Evolutionary conservation across 2,888 invertebrate species (phyloP).

Genomic region (Lomographa bimaculata): DNA sequence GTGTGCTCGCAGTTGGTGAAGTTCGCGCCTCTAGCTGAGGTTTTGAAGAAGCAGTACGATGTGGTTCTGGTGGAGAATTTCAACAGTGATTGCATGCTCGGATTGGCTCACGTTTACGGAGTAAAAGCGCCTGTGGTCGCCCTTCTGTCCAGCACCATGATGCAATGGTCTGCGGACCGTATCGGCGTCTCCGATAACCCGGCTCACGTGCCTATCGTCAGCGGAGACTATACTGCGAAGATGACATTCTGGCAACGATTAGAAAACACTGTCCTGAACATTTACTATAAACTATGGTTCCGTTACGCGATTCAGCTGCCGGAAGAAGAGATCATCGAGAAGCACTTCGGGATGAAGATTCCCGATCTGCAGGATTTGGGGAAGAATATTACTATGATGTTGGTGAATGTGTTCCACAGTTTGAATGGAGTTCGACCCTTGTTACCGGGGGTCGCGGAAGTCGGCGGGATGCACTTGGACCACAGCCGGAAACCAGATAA

Average conservation of each 20-base stretch:
- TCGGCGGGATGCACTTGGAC: conserved; percentile 85
- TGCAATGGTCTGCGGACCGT: conserved; percentile 81
- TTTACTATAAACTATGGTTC: conserved; percentile 60
- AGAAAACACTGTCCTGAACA: conserved; percentile 57
- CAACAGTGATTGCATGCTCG: conserved; percentile 86
- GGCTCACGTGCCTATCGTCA: conserved; percentile 79
- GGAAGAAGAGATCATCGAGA: conserved; percentile 65
- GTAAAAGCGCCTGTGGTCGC: conserved; percentile 81
- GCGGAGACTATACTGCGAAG: conserved; percentile 67
- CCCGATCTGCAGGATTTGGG: conserved; percentile 78
- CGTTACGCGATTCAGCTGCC: conserved; percentile 54
- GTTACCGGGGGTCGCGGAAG: conserved; percentile 84
- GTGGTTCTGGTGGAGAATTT: conserved; percentile 85
- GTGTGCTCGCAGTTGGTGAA: conserved; percentile 67
- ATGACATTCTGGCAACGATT: conserved; percentile 80
- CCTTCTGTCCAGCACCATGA: conserved; percentile 78
- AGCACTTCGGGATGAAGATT: conserved; percentile 70
- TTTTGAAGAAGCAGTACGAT: conserved; percentile 81
- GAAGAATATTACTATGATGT: conserved; percentile 76
- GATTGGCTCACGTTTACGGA: conserved; percentile 80
- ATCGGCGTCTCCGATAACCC: conserved; percentile 77
- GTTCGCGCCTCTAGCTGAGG: conserved; percentile 60
- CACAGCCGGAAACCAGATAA: conserved; percentile 46
- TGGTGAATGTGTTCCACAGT: conserved; percentile 85
- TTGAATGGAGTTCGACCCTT: conserved; percentile 82